Conservation (phyloP, 1,140 invertebrate genomes). For the Macrosteles quadrilineatus region DNA sequence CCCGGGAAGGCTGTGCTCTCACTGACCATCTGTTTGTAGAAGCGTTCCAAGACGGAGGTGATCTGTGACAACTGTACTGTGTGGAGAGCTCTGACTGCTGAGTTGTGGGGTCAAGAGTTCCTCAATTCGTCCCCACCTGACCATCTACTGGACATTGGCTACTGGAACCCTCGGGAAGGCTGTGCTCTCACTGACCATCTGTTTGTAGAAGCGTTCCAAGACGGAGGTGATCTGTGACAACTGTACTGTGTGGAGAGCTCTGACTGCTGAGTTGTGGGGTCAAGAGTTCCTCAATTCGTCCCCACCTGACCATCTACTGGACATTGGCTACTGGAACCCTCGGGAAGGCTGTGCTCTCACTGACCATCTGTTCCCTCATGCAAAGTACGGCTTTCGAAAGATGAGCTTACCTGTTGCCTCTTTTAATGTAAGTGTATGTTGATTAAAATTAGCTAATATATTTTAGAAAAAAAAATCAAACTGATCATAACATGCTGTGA, state of each 20-base stretch:
- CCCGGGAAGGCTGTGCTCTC: no score
- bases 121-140: no score
- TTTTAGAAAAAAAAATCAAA: no score
- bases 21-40: no score
- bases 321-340: slow-evolving; percentile 73
- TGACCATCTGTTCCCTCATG: slow-evolving; percentile 77
- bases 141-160: no score
- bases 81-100: no score
- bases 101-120: no score
- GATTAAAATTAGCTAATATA: no score
- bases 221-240: slow-evolving; percentile 59
- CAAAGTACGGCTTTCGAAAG: slow-evolving; percentile 75
- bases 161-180: no score
- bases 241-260: slow-evolving; percentile 65
- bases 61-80: no score
- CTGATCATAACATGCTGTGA: no score
- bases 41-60: no score
- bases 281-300: slow-evolving; percentile 38
- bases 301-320: slow-evolving; percentile 52
- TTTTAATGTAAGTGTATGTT: slow-evolving; percentile 63
- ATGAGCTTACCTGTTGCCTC: slow-evolving; percentile 66
- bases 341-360: slow-evolving; percentile 63
- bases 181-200: slow-evolving; percentile 19
- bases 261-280: slow-evolving; percentile 70
- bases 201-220: slow-evolving; percentile 53